These are phyloP conservation scores for Lepidothrix coronata DNA, from an alignment of 2,113 vertebrate genomes.

Conservation along the genomic window DNA sequence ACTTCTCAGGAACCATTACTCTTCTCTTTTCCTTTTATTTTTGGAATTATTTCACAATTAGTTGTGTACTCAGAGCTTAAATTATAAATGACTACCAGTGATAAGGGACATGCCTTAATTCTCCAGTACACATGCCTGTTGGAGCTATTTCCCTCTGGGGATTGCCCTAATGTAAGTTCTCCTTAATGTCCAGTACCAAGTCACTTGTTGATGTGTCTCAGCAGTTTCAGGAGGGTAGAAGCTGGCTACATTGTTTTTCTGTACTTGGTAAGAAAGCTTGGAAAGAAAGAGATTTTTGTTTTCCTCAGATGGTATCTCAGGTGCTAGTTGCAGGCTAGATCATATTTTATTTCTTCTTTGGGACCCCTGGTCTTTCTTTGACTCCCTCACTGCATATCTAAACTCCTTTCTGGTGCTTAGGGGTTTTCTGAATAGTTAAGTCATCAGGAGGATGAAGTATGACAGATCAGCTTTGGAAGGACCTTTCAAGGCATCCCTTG, in stretches of 20 bases:
- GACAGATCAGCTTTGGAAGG: not conserved
- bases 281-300: not conserved
- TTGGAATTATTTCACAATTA: not conserved
- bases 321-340: not conserved
- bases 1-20: not conserved
- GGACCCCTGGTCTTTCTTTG: not conserved
- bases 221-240: not conserved
- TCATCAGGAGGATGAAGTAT: not conserved
- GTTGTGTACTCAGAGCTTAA: not conserved
- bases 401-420: not conserved
- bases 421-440: not conserved
- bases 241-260: not conserved
- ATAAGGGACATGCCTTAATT: not conserved
- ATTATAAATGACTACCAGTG: not conserved
- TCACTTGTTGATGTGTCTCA: not conserved
- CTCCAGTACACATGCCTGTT: not conserved
- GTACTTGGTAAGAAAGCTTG: not conserved
- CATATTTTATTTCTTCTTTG: not conserved
- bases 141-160: not conserved
- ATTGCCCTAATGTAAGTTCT: not conserved
- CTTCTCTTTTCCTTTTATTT: not conserved
- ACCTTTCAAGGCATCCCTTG: not conserved
- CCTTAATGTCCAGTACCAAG: not conserved
- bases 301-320: not conserved
- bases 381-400: not conserved